phyloP scores from a whole-genome alignment of 2,113 vertebrate species.

The Serinus canaria region DNA sequence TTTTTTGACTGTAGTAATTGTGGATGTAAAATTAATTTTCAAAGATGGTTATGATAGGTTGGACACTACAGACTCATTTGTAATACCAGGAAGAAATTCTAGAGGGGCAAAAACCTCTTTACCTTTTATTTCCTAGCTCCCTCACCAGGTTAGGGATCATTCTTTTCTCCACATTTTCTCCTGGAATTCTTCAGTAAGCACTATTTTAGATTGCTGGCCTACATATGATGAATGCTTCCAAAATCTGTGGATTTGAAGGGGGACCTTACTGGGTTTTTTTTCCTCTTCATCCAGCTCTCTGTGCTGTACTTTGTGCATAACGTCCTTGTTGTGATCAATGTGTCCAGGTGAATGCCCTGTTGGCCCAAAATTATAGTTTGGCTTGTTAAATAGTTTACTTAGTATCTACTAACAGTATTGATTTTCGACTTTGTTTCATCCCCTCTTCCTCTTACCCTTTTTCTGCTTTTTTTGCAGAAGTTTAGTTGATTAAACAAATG shows the following conservation, averaged over 20 bases:
- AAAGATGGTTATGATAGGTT: neutral
- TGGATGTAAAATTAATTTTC: neutral
- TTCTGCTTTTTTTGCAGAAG: conserved; percentile 8
- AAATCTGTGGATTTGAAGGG: neutral
- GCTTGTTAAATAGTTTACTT: conserved; percentile 46
- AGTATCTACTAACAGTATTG: conserved; percentile 40
- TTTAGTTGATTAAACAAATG: neutral
- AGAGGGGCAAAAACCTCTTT: neutral
- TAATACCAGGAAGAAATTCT: neutral
- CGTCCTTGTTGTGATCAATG: conserved; percentile 45
- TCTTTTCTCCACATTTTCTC: neutral
- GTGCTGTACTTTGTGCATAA: conserved; percentile 29
- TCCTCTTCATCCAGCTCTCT: neutral
- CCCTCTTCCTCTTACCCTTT: neutral
- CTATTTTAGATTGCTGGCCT: neutral
- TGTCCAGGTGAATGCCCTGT: conserved; percentile 58
- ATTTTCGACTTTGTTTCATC: conserved; percentile 12
- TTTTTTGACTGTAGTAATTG: neutral
- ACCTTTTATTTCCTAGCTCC: neutral
- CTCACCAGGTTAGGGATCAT: neutral
- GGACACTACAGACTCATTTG: neutral
- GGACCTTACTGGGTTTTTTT: neutral
- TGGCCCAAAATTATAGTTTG: conserved; percentile 21
- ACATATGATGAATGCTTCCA: neutral
- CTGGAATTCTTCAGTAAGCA: neutral